These are phyloP conservation scores for Bombyx mandarina DNA, from an alignment of 1,140 invertebrate genomes.

Conservation along the genomic window DNA sequence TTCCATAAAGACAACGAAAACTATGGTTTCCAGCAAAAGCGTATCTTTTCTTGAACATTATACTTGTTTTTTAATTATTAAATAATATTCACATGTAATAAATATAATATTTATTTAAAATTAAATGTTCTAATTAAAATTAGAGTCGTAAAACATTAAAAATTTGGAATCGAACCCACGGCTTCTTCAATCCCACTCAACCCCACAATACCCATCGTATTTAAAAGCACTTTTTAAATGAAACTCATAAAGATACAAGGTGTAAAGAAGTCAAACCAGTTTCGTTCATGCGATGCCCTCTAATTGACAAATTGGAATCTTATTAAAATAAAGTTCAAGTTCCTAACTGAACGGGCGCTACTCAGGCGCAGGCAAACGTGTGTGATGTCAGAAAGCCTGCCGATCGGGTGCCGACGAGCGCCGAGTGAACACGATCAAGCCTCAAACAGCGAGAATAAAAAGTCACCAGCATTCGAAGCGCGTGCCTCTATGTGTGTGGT, in stretches of 20 bases:
- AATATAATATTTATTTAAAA: background rate
- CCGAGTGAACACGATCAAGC: conserved; percentile 41
- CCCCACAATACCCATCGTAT: conserved; percentile 10
- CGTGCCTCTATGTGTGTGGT: conserved; percentile 71
- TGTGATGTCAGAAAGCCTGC: conserved; percentile 51
- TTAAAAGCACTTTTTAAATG: conserved; percentile 27
- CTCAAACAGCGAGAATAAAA: conserved; percentile 56
- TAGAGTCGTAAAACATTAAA: background rate
- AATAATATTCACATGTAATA: background rate
- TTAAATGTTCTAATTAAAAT: conserved; percentile 3
- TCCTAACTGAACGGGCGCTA: conserved; percentile 49
- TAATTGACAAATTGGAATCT: conserved; percentile 81
- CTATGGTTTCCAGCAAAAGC: too few relatives aligned
- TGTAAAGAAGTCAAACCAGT: conserved; percentile 65
- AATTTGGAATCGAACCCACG: conserved; percentile 1
- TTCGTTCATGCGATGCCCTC: conserved; percentile 64
- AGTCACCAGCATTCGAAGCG: conserved; percentile 65
- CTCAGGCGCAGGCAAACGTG: conserved; percentile 38
- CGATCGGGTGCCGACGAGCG: conserved; percentile 49
- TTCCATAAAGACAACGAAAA: too few relatives aligned
- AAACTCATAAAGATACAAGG: conserved; percentile 43
- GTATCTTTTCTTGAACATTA: too few relatives aligned
- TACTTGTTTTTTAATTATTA: background rate
- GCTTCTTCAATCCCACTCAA: conserved; percentile 9
- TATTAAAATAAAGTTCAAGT: conserved; percentile 73